Conservation (phyloP, 2,113 vertebrate genomes). For the Dasyornis broadbenti region DNA sequence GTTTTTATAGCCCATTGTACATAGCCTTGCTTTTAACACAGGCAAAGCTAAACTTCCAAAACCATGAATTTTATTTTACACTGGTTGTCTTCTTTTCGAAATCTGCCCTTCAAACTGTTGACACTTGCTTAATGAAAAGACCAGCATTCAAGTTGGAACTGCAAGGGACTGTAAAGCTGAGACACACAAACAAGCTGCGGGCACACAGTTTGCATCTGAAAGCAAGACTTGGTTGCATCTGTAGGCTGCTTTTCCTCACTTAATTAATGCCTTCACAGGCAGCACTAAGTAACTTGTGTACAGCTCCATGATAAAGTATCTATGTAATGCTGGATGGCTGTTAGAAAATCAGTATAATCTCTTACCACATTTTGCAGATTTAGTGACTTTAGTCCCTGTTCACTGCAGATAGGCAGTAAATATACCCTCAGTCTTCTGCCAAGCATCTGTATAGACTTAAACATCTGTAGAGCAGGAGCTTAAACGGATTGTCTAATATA, state of each 20-base stretch:
- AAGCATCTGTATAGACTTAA: slow-evolving; percentile 22
- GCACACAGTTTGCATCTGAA: neutral
- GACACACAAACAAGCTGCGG: neutral
- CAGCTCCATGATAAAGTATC: neutral
- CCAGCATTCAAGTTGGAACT: neutral
- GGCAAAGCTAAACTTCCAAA: neutral
- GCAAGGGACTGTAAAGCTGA: neutral
- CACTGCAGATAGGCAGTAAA: neutral
- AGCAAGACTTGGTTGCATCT: neutral
- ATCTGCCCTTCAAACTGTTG: neutral
- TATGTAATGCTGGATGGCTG: neutral
- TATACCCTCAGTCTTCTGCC: neutral
- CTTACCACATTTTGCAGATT: slow-evolving; percentile 8
- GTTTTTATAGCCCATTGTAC: neutral
- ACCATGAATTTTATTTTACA: neutral
- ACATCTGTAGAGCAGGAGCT: slow-evolving; percentile 2
- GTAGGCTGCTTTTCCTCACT: neutral
- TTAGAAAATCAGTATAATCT: neutral
- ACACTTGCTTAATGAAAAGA: neutral
- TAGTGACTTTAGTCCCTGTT: neutral
- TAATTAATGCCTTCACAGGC: neutral
- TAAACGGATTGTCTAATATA: neutral
- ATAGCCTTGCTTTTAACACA: neutral
- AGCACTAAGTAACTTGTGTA: neutral
- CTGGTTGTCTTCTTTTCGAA: neutral